Evolutionary conservation across 2,797 vertebrate genomes (phyloP), one percentile per base, ranked within the genome.

Genomic region (Iguana delicatissima): DNA sequence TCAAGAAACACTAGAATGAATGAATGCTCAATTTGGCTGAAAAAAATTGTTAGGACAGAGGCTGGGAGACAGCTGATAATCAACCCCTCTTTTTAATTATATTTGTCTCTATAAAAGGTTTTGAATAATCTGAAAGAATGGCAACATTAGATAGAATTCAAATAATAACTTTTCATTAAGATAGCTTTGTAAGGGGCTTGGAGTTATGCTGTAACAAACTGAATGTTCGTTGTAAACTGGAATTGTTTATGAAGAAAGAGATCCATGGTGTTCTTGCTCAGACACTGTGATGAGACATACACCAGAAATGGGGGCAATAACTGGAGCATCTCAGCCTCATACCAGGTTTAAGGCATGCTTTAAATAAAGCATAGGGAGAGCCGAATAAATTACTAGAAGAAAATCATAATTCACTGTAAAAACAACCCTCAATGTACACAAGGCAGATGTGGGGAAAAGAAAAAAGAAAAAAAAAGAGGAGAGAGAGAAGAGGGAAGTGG

Each of bases 331-430:
- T 50, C 55, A 84, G 32, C 1, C 1, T 92, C 69, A 22, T 50
- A 55, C 50, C 55, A 0, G 0, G 0, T 69, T 9, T 57, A 38
- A 77, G 57, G 72, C 42, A 82, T 29, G 7, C 57, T 67, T 76
- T 52, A 89, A 80, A 55, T 50, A 24, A 89, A 55, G 6, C 82
- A 5, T 1, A 73, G 67, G 38, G 32, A 2, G 42, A 42, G 77
- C 2, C 59, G 87, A 69, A 87, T 80, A 79, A 80, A 84, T 87
- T 89, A 92, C 46, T 46, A 0, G 3, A 88, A 80, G 64, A 16
- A 84, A 26, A 88, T 12, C 77, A 84, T 10, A 86, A 4, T 86
- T 32, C 4, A 32, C 80, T 86, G 18, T 76, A 50, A 14, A 76
- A 62, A 52, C 16, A 91, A 64, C 29, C 64, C 55, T 35, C 67